Percentiles rank a stretch among this genome's conserved stretches.
Conservation (phyloP, 2,888 invertebrate species). For the Rapana venosa region DNA sequence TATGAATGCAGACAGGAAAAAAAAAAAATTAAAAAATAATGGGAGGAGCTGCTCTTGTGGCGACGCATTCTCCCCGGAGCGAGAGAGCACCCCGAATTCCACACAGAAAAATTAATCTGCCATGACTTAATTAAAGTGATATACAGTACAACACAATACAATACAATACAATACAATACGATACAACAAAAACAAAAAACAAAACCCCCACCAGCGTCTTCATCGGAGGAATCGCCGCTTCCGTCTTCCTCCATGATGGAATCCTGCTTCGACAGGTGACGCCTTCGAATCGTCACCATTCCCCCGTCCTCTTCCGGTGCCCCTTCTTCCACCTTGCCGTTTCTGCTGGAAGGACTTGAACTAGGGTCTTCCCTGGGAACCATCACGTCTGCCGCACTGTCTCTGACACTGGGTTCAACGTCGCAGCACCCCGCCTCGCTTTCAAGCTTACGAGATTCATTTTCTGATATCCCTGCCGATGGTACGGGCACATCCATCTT, state of each 20-base stretch:
- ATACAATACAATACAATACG: background rate
- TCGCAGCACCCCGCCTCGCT: background rate
- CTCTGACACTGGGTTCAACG: background rate
- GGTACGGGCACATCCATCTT: background rate
- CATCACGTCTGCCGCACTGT: background rate
- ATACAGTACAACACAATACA: background rate
- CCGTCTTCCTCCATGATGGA: conserved; percentile 53
- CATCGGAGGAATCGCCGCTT: conserved; percentile 68
- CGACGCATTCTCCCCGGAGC: too few relatives aligned
- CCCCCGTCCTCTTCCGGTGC: conserved; percentile 43
- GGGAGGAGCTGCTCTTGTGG: too few relatives aligned
- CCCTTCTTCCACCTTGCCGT: conserved; percentile 22
- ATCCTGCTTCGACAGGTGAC: conserved; percentile 37
- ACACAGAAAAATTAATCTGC: too few relatives aligned
- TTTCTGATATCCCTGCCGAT: background rate
- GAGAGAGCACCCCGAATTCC: too few relatives aligned
- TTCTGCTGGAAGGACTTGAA: too few relatives aligned
- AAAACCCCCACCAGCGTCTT: conserved; percentile 61
- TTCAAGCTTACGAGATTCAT: background rate
- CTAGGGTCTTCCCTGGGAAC: background rate
- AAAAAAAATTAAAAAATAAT: too few relatives aligned
- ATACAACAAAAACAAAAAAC: background rate
- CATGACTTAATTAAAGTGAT: too few relatives aligned
- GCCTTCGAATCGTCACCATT: conserved; percentile 37
- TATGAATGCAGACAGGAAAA: too few relatives aligned